Conservation (phyloP, 1,140 invertebrate genomes). For the Caerostris darwini region DNA sequence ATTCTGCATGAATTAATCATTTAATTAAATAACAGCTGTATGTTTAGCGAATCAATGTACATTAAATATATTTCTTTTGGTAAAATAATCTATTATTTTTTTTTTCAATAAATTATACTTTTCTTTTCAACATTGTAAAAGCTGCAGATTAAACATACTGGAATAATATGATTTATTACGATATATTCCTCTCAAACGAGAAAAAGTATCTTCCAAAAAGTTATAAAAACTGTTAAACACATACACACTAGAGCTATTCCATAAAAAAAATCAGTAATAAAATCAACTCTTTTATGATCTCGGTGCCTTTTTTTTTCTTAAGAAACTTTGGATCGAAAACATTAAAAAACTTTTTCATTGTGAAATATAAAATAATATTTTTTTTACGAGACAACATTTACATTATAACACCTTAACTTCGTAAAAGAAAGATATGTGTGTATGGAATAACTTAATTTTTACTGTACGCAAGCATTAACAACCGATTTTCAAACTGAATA, state of each 20-base stretch:
- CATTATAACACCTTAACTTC: background rate
- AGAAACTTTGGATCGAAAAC: background rate
- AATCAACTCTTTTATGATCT: constrained; percentile 10
- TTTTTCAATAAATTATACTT: too few species aligned
- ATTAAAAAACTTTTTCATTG: background rate
- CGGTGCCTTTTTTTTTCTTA: background rate
- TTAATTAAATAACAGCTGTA: too few species aligned
- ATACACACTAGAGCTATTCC: background rate
- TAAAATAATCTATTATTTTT: too few species aligned
- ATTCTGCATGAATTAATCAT: too few species aligned
- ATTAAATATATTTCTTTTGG: too few species aligned
- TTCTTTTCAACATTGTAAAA: too few species aligned
- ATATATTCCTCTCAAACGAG: background rate
- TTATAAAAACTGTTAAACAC: background rate
- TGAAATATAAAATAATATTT: too few species aligned
- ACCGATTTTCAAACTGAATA: constrained; percentile 20
- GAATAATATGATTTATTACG: background rate
- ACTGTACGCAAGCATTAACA: constrained; percentile 7
- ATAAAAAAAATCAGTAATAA: background rate
- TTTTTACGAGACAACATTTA: background rate
- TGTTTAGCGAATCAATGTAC: too few species aligned
- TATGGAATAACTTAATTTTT: background rate
- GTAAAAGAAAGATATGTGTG: background rate
- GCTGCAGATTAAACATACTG: background rate
- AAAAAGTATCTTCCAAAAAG: background rate